Evolutionary conservation across 2,888 invertebrate species (phyloP), one percentile per base, ranked within the genome.

Genomic region (Sarcophaga rosellei): DNA sequence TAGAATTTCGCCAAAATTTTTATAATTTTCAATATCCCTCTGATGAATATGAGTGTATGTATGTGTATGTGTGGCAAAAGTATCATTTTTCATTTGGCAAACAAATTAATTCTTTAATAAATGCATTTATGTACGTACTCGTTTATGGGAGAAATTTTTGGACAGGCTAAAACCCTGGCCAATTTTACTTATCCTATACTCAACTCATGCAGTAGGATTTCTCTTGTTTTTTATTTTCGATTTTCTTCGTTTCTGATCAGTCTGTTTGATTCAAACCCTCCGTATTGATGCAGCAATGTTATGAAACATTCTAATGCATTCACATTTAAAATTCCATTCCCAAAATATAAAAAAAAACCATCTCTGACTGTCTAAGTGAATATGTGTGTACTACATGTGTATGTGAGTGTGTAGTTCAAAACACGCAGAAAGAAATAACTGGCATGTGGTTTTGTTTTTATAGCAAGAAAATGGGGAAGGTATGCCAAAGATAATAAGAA

Each of bases 271-370:
- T 23, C 72, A 82, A 86, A 23, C 76, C 59, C 76, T 59, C 69
- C 25, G 65, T 81, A 73, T 72, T 70, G 78, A 62, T 72, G 47
- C 74, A 59, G 65, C 25, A 78, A 75, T 61, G 35, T 73, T 76
- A 72, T 79, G 72, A 79, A 75, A 57, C 69, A 79, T 86, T 83
- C 77, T 83, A 80, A 83, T 80, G 79, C 86, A 83, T 83, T 86
- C 76, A 35, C 35, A 79, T 80, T 86, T 68, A 65, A 80, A 82
- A 80, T 83, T 77, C 73, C 47, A 62, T 69, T 6, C 53, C 3
- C 11, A 63, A 57, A 35, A 35, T 35, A 35, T 2, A 35, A 35
- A 10, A 2, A 35, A 10, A 35, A 35, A 35, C 35, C 8, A 8
- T 1, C 35, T 2, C 10, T 35, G 35, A 2, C 35, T 35, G 35